Base-by-base conservation (phyloP, 2,797 vertebrate genomes). In the Acridotheres tristis region DNA sequence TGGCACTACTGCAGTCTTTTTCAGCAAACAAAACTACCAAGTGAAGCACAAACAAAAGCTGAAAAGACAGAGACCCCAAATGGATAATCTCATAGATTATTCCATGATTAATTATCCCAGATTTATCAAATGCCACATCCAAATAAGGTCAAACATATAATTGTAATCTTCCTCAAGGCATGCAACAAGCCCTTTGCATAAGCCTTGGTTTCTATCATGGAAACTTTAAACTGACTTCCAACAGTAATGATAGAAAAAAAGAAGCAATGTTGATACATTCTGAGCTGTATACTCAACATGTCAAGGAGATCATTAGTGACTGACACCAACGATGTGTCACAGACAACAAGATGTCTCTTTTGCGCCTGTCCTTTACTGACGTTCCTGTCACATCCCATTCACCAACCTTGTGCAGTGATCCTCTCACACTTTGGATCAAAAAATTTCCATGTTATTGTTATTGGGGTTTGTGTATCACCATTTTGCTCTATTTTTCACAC, bases 101-200 rank as follows among this genome's bases (percentile, higher is more conserved):
- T 94, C 80, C 57, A 34, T 77, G 38, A 93, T 91, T 88, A 93
- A 85, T 94, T 86, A 61, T 87, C 34, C 59, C 43, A 85, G 74
- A 85, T 74, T 91, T 94, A 94, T 96, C 83, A 96, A 94, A 90
- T 74, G 45, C 30, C 67, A 82, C 58, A 43, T 74, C 96, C 90
- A 94, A 96, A 94, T 93, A 97, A 77, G 90, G 88, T 82, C 67
- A 91, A 74, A 90, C 38, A 34, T 26, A 21, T 74, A 92, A 79
- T 4, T 45, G 16, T 45, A 80, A 63, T 59, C 26, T 80, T 90
- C 55, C 48, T 67, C 29, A 82, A 78, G 77, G 53, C 51, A 71
- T 0, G 0, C 32, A 96, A 55, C 43, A 26, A 63, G 6, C 15
- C 23, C 21, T 79, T 66, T 62, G 40, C 59, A 79, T n/a, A 63